phyloP scores from a whole-genome alignment of 2,888 invertebrate species.

The Drosophila neotestacea region DNA sequence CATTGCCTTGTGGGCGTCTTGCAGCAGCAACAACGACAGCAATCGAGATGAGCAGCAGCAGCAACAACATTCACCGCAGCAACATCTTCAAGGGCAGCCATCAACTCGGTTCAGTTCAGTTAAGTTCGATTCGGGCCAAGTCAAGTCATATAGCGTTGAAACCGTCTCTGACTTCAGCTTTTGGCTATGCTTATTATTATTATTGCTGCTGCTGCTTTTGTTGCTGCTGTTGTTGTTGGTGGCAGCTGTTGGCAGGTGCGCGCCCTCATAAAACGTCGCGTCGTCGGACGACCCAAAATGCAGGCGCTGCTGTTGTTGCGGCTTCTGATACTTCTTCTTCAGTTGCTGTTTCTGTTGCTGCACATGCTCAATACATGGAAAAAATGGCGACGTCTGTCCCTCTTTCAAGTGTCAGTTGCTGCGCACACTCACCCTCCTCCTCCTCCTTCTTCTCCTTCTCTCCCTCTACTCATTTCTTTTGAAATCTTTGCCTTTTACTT shows the following conservation, averaged over 20 bases:
- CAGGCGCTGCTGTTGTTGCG: constrained; percentile 45
- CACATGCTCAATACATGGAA: constrained; percentile 35
- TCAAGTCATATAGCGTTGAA: constrained; percentile 52
- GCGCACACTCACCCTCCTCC: constrained; percentile 44
- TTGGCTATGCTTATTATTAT: constrained; percentile 75
- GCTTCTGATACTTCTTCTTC: not conserved
- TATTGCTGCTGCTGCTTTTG: constrained; percentile 34
- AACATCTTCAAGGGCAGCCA: constrained; percentile 69
- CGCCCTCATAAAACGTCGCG: constrained; percentile 75
- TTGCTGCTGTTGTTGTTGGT: constrained; percentile 27
- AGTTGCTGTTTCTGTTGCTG: constrained; percentile 20
- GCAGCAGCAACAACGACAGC: constrained; percentile 19
- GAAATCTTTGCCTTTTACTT: constrained; percentile 74
- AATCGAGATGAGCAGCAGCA: constrained; percentile 18
- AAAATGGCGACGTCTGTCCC: constrained; percentile 69
- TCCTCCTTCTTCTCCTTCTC: constrained; percentile 26
- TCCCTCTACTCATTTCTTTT: constrained; percentile 44
- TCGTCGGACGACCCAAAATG: constrained; percentile 50
- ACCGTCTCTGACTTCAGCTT: constrained; percentile 65
- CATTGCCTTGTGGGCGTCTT: constrained; percentile 68
- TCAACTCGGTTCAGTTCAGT: constrained; percentile 27
- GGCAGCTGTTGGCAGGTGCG: constrained; percentile 80
- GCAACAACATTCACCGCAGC: constrained; percentile 40
- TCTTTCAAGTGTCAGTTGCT: constrained; percentile 70
- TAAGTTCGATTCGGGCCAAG: constrained; percentile 49